A percentile compares a stretch with the other conserved stretches of the same genome.
These are phyloP conservation scores for Heteronetta atricapilla DNA, from an alignment of 2,113 vertebrate genomes.

Conservation along the genomic window DNA sequence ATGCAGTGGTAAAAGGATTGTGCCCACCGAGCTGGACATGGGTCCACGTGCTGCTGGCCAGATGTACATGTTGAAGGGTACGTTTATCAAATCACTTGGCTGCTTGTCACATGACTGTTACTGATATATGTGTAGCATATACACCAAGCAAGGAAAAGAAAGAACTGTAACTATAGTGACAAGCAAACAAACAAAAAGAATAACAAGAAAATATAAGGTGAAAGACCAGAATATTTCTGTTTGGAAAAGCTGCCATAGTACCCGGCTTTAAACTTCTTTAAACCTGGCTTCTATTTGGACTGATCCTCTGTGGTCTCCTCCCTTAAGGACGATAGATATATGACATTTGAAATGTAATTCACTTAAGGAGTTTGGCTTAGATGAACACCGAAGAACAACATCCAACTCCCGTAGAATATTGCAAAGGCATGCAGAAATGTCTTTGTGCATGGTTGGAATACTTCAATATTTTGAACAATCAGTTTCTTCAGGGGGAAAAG, in stretches of 20 bases:
- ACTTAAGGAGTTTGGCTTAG: constrained; percentile 47
- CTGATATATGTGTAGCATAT: neutral
- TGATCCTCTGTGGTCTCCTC: constrained; percentile 46
- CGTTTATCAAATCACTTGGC: neutral
- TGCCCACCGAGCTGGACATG: neutral
- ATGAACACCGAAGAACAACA: constrained; percentile 42
- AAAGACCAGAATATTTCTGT: constrained; percentile 26
- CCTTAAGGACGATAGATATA: constrained; percentile 57
- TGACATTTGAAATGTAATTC: constrained; percentile 49
- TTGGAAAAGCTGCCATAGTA: constrained; percentile 12
- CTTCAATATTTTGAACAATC: constrained; percentile 60
- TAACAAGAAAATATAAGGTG: constrained; percentile 7
- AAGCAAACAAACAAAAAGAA: neutral
- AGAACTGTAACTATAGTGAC: neutral
- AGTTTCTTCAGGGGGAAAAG: constrained; percentile 40
- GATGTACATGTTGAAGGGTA: neutral
- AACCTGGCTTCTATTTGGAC: constrained; percentile 54
- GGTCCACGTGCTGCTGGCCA: neutral
- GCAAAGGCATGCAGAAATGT: constrained; percentile 57
- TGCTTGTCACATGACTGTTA: neutral
- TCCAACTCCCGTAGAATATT: constrained; percentile 32
- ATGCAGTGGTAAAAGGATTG: neutral
- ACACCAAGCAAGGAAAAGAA: neutral
- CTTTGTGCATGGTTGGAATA: constrained; percentile 59
- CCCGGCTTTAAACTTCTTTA: constrained; percentile 43